Evolutionary conservation across 1,140 invertebrate species (phyloP), one percentile per base, ranked within the genome.

Genomic region (Chionoecetes opilio): DNA sequence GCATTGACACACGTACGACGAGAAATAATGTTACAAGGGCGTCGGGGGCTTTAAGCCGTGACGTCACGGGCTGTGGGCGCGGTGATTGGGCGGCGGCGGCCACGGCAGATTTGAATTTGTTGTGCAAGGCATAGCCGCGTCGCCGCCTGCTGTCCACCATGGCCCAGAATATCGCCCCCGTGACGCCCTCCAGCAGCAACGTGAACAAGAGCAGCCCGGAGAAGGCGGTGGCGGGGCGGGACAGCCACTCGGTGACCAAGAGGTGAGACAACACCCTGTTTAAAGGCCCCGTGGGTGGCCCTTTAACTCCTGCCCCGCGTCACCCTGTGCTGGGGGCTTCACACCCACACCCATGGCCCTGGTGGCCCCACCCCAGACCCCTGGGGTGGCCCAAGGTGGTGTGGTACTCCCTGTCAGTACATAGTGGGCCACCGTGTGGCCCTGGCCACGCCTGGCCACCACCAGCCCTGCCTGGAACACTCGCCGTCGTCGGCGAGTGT

Each of bases 151-250:
- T 6, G 0, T 6, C 2, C n/a, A 92, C 86, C 63, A 95, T 95
- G 94, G 94, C 94, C 21, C 94, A 95, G 34, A 95, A 95, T 82
- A 88, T 95, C 41, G 90, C 94, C 6, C 94, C 94, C 5, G 94
- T 84, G 1, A 86, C 41, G 1, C 35, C 37, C 26, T 63, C 90
- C 37, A 86, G 34, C 41, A 35, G 82, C 29, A 92, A 29, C 32
- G 82, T 88, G 11, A 92, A 21, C 90, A 95, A 95, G 31, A 75
- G 41, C n/a, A 95, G 75, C 84, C 91, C 29, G 26, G 94, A 95
- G 90, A 92, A 35, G 32, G 94, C 94, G 21, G 34, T 95, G 31
- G 90, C 90, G 46, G 94, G 94, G 32, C 86, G 94, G 63, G 94
- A 95, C 35, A 87, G 82, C 6, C 89, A 95, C 35, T 95, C 94